Evolutionary conservation across 2,888 invertebrate genomes (phyloP).

Genomic region (Tortricodes alternella): DNA sequence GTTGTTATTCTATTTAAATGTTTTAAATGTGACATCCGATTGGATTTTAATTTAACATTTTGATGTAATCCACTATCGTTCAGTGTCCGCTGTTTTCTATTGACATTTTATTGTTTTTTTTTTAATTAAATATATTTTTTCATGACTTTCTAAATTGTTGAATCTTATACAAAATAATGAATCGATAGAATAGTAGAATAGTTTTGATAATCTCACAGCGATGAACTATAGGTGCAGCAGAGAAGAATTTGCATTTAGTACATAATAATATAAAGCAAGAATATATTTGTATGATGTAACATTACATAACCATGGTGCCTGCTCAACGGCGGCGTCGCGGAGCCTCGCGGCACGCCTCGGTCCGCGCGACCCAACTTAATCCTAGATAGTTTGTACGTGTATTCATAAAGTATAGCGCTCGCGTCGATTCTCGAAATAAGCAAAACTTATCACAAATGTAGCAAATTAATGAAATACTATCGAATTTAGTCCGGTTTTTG

Average conservation of each 20-base stretch:
- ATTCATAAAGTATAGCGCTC: conserved; percentile 24
- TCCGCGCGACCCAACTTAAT: conserved; percentile 24
- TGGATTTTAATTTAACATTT: conserved; percentile 47
- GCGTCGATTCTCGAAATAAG: conserved; percentile 1
- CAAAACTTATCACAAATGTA: not conserved
- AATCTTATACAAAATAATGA: conserved; percentile 26
- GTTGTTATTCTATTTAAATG: conserved; percentile 72
- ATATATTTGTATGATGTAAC: conserved; percentile 39
- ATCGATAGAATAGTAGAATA: conserved; percentile 37
- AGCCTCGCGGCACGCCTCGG: conserved; percentile 42
- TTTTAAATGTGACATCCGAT: conserved; percentile 67
- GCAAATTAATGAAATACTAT: not conserved
- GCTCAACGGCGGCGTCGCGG: conserved; percentile 48
- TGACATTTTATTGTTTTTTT: conserved; percentile 43
- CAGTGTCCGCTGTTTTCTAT: conserved; percentile 50
- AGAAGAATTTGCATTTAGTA: conserved; percentile 73
- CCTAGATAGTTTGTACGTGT: conserved; percentile 24
- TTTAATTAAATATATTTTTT: conserved; percentile 32
- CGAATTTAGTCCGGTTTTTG: not conserved
- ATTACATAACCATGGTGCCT: conserved; percentile 69
- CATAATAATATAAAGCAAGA: conserved; percentile 56
- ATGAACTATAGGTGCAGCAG: conserved; percentile 66
- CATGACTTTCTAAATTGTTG: conserved; percentile 30
- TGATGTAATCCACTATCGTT: conserved; percentile 55
- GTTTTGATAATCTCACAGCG: conserved; percentile 54